Evolutionary conservation across 1,140 invertebrate species (phyloP).

Genomic region (Tetramorium simillimum): DNA sequence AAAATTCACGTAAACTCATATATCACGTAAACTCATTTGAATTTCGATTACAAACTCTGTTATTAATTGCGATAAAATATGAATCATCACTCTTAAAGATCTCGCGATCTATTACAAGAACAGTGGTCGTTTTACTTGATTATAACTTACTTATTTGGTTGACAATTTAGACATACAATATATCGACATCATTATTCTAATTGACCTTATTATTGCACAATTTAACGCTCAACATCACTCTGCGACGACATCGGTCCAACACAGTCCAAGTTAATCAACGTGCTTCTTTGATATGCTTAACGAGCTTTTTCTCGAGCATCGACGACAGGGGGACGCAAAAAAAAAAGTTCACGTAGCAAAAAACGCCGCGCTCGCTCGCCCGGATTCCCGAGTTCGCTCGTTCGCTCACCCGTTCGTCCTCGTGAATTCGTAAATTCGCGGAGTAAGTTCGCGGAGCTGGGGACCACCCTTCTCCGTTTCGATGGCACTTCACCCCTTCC

Average conservation of each 20-base stretch:
- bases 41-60: background rate
- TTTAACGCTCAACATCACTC: constrained; percentile 40
- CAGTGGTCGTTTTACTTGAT: background rate
- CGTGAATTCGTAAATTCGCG: constrained; percentile 64
- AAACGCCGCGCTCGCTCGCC: constrained; percentile 38
- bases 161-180: background rate
- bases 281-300: constrained; percentile 56
- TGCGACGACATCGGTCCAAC: constrained; percentile 27
- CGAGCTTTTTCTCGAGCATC: constrained; percentile 47
- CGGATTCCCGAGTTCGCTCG: constrained; percentile 28
- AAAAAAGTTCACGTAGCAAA: constrained; percentile 55
- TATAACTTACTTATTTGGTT: background rate
- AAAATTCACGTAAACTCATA: background rate
- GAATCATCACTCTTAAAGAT: background rate
- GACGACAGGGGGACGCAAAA: constrained; percentile 19
- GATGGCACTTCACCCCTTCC: constrained; percentile 73
- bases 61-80: background rate
- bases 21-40: background rate
- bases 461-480: constrained; percentile 66
- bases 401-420: constrained; percentile 18
- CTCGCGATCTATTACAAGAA: background rate
- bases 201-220: constrained; percentile 18
- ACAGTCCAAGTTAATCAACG: constrained; percentile 44
- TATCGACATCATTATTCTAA: background rate
- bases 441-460: constrained; percentile 46